phyloP scores from a whole-genome alignment of 2,113 vertebrate species.

The Sterrhoptilus dennistouni region DNA sequence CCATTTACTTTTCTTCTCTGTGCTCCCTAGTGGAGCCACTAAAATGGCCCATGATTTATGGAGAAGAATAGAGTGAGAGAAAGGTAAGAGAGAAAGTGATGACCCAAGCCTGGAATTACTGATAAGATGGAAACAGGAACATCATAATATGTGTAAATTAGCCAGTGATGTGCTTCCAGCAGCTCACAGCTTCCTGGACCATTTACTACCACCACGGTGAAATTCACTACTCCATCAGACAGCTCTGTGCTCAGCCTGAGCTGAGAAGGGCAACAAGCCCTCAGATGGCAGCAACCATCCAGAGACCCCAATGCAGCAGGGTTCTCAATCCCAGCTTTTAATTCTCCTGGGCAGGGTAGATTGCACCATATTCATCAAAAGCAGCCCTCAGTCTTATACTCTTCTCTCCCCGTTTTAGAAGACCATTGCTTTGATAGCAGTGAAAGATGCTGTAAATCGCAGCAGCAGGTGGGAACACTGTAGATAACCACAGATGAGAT shows the following conservation, averaged over 20 bases:
- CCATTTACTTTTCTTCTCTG: slow-evolving; percentile 20
- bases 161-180: not conserved
- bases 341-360: not conserved
- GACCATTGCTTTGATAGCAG: not conserved
- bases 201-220: not conserved
- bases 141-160: slow-evolving; percentile 38
- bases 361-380: not conserved
- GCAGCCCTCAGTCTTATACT: not conserved
- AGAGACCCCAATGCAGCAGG: not conserved
- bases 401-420: not conserved
- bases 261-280: not conserved
- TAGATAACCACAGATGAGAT: not conserved
- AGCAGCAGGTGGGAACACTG: not conserved
- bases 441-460: not conserved
- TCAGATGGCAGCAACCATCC: not conserved
- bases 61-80: not conserved
- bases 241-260: not conserved
- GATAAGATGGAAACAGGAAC: slow-evolving; percentile 45
- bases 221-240: not conserved
- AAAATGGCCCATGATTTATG: slow-evolving; percentile 40
- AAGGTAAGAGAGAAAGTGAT: not conserved
- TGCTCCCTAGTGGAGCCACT: not conserved
- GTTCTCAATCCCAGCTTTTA: not conserved
- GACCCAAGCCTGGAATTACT: slow-evolving; percentile 43
- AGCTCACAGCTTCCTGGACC: not conserved